Evolutionary conservation across 1,140 invertebrate genomes (phyloP), one percentile per base, ranked within the genome.

Genomic region (Eufriesea mexicana): DNA sequence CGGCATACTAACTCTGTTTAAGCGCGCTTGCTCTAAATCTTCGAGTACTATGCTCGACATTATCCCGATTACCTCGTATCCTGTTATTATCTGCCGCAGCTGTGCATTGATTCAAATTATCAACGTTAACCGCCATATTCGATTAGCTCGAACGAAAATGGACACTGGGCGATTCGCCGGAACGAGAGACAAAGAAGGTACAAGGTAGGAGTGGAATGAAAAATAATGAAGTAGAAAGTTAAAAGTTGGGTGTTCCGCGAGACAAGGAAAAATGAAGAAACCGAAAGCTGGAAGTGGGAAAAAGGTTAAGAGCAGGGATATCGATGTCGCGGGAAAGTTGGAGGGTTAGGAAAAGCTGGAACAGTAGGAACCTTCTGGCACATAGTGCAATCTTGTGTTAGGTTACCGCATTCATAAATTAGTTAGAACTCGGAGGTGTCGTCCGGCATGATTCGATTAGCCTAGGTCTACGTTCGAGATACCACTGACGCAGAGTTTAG

Each of bases 331-430:
- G 51, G 71, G 64, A 80, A 86, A 84, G 84, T 84, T 85, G 59
- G 64, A 64, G 72, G 64, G 45, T 76, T 45, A 45, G 67, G 47
- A 57, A 59, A 64, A 71, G 81, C 51, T 45, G 45, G 49, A 45
- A 28, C 54, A 71, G 62, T 18, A 80, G 62, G 62, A 79, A 73
- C 68, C 72, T 54, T 51, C 62, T 55, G 57, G 62, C 75, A 78
- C 79, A 82, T 89, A 89, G 89, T 90, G 89, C 89, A 83, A 83
- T 90, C 89, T 73, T 88, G 57, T 90, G 89, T 90, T 82, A 84
- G 66, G 67, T 67, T 79, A 81, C 88, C 88, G 70, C 89, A 84
- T 89, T 90, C 89, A 90, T 90, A 90, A 90, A 90, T 89, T 86
- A 88, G 62, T 90, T 90, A 90, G 83, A 88, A 89, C 85, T 89